These are phyloP conservation scores for Homarus americanus DNA, from an alignment of 1,140 invertebrate genomes.

Conservation along the genomic window DNA sequence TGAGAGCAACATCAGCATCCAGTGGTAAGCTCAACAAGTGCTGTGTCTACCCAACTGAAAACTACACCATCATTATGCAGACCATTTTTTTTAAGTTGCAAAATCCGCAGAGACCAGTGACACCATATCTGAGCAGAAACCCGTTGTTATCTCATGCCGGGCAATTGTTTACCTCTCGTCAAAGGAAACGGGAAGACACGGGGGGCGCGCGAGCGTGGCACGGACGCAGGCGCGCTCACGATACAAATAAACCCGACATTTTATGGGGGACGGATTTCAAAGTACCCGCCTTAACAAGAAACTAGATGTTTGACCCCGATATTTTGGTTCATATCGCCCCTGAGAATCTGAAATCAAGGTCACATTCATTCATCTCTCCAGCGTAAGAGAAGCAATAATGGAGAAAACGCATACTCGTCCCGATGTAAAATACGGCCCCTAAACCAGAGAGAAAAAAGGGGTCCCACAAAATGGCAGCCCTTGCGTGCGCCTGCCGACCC, in stretches of 20 bases:
- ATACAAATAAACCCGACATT: conserved; percentile 63
- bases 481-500: conserved; percentile 31
- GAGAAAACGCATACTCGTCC: conserved; percentile 3
- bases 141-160: conserved; percentile 28
- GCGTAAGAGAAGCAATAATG: not conserved
- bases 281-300: conserved; percentile 41
- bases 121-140: conserved; percentile 34
- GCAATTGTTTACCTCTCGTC: conserved; percentile 63
- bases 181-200: conserved; percentile 59
- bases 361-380: conserved; percentile 52
- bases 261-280: conserved; percentile 53
- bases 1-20: too few relatives aligned
- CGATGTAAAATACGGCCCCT: conserved; percentile 26
- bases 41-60: too few relatives aligned
- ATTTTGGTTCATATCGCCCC: not conserved
- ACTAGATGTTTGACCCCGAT: not conserved
- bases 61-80: too few relatives aligned
- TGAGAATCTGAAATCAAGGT: conserved; percentile 20
- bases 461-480: conserved; percentile 61
- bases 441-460: conserved; percentile 58
- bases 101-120: conserved; percentile 1
- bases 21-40: too few relatives aligned
- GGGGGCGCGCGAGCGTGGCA: conserved; percentile 21
- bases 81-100: too few relatives aligned
- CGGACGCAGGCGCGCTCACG: conserved; percentile 37